Percentiles rank a stretch among this genome's conserved stretches.
Evolutionary conservation across 2,113 vertebrate species (phyloP).

Genomic region (Nesoenas mayeri): DNA sequence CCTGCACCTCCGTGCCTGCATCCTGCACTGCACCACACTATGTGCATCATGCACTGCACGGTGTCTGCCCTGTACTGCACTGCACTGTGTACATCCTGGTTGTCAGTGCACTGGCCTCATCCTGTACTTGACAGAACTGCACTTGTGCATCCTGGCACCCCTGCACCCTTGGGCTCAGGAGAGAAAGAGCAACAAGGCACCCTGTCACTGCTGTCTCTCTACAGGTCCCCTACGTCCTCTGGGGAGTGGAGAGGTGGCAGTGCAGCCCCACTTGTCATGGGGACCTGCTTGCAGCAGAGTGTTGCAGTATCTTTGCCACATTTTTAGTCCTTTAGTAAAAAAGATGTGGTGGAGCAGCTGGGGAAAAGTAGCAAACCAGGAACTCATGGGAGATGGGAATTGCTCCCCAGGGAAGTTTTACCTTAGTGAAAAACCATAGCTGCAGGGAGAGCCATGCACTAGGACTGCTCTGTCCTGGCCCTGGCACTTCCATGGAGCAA

Average conservation of each 20-base stretch:
- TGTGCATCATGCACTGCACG: neutral
- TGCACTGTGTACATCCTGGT: rapidly evolving
- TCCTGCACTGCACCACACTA: too few species aligned
- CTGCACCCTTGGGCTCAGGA: rapidly evolving
- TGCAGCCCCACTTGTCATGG: rapidly evolving
- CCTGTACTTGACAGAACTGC: neutral
- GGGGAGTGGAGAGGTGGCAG: neutral
- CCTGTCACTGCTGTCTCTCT: rapidly evolving
- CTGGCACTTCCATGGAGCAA: neutral
- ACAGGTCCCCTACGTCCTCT: rapidly evolving
- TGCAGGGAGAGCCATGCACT: neutral
- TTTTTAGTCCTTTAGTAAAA: neutral
- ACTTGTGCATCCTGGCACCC: rapidly evolving
- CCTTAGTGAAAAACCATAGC: neutral
- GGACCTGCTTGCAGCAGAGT: neutral
- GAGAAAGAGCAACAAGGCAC: too few species aligned
- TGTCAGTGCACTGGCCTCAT: neutral
- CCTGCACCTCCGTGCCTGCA: neutral
- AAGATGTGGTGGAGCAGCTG: neutral
- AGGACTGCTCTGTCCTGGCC: neutral
- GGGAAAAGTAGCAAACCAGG: neutral
- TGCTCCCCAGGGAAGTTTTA: too few species aligned
- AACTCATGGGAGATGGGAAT: neutral
- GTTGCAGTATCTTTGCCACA: neutral
- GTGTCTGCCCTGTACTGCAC: neutral